A percentile compares a stretch with the other conserved stretches of the same genome.
These are phyloP conservation scores for Indicator indicator DNA, from an alignment of 2,113 vertebrate species.

Conservation along the genomic window DNA sequence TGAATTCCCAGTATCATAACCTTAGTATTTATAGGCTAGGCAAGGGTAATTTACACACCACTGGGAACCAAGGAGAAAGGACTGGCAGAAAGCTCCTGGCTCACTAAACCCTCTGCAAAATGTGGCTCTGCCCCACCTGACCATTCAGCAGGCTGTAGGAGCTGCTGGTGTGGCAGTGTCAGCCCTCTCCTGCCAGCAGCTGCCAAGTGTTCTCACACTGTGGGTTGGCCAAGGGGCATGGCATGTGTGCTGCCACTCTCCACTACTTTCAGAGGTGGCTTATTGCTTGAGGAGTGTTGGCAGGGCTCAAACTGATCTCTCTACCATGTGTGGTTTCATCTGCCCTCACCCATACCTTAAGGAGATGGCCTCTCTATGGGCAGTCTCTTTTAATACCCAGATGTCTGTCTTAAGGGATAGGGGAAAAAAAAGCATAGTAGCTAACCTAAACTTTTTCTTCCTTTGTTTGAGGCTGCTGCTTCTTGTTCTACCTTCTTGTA, in stretches of 20 bases:
- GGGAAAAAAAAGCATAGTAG: not conserved
- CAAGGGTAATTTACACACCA: not conserved
- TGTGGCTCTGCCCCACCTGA: not conserved
- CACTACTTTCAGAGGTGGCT: not conserved
- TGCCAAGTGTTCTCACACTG: fast-evolving
- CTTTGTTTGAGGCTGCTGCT: conserved; percentile 55
- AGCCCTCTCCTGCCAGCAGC: fast-evolving
- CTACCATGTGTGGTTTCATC: not conserved
- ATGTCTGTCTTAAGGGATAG: not conserved
- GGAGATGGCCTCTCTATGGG: not conserved
- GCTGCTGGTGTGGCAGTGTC: not conserved
- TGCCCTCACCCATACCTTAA: not conserved
- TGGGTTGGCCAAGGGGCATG: fast-evolving
- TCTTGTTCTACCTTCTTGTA: conserved; percentile 70
- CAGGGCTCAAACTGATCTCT: not conserved
- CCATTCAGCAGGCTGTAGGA: not conserved
- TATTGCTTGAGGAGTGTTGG: not conserved
- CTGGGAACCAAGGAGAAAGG: not conserved
- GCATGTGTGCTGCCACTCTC: fast-evolving
- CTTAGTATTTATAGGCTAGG: not conserved
- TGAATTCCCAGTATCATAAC: not conserved
- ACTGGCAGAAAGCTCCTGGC: not conserved
- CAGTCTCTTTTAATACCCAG: conserved; percentile 20
- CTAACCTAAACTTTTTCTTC: conserved; percentile 51
- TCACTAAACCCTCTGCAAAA: not conserved